A percentile compares a stretch with the other conserved stretches of the same genome.
These are phyloP conservation scores for Halcyon chelicuti DNA, from an alignment of 2,797 vertebrate species.

Conservation along the genomic window DNA sequence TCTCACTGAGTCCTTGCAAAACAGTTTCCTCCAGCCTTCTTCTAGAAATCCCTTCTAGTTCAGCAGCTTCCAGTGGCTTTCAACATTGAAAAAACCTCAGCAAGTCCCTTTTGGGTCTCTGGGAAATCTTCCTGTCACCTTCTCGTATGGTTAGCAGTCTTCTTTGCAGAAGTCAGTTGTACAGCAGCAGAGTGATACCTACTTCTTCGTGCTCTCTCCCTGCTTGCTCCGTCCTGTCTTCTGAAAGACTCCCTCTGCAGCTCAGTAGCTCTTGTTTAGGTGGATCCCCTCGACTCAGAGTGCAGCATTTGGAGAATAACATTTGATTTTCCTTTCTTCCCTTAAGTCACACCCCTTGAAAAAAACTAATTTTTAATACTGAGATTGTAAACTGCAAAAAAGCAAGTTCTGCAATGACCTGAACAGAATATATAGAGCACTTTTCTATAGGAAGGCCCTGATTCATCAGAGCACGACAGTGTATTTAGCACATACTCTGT, in stretches of 20 bases:
- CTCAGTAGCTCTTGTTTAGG: neutral
- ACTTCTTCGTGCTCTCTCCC: accelerated
- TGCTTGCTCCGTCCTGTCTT: neutral
- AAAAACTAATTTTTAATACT: neutral
- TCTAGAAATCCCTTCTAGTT: neutral
- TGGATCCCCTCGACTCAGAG: neutral
- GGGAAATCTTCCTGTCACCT: neutral
- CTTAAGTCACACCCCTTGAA: neutral
- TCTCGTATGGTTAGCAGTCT: neutral
- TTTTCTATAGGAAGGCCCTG: neutral
- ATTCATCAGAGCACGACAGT: neutral
- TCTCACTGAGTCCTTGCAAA: neutral
- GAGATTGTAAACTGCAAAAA: neutral
- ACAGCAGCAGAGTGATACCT: neutral
- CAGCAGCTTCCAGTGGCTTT: neutral
- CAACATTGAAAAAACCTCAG: neutral
- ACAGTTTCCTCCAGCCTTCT: neutral
- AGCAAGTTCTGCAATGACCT: neutral
- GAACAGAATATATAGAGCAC: neutral
- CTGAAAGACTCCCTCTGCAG: neutral
- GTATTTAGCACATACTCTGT: neutral
- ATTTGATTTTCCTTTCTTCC: neutral
- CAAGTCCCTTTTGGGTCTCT: neutral
- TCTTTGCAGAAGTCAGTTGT: neutral
- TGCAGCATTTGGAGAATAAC: neutral